Conservation (phyloP, 2,888 invertebrate species). For the Ferdinandea cuprea region DNA sequence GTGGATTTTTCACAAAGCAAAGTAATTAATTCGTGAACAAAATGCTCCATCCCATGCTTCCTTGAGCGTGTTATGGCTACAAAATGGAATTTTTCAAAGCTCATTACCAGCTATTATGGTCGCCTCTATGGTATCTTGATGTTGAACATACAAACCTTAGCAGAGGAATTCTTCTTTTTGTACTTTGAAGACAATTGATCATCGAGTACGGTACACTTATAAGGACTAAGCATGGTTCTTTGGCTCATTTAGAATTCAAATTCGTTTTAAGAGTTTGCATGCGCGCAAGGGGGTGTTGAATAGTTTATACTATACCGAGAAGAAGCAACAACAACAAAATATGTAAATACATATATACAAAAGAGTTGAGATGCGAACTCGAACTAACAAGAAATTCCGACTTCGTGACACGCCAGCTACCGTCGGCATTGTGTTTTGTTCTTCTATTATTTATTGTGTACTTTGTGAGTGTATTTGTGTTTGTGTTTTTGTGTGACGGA, state of each 20-base stretch:
- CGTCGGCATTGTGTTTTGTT: conserved; percentile 61
- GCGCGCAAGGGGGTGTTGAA: conserved; percentile 45
- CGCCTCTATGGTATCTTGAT: conserved; percentile 54
- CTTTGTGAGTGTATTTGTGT: too few species aligned
- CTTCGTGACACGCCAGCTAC: conserved; percentile 73
- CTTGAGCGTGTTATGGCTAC: conserved; percentile 51
- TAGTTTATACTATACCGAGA: conserved; percentile 14
- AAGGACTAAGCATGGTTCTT: conserved; percentile 63
- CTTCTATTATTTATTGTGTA: conserved; percentile 65
- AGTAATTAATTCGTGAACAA: conserved; percentile 66
- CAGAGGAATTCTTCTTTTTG: conserved; percentile 18
- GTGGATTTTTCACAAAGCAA: conserved; percentile 39
- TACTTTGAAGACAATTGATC: conserved; percentile 61
- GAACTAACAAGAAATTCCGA: conserved; percentile 63
- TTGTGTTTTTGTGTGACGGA: conserved; percentile 54
- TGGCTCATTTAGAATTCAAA: conserved; percentile 67
- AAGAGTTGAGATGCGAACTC: conserved; percentile 66
- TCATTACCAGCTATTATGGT: conserved; percentile 70
- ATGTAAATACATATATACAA: conserved; percentile 23
- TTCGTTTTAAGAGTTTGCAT: conserved; percentile 57
- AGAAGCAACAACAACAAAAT: conserved; percentile 24
- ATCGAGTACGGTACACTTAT: conserved; percentile 55
- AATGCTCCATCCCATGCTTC: conserved; percentile 60
- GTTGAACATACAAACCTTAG: conserved; percentile 9
- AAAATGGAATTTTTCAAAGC: conserved; percentile 24